These are phyloP conservation scores for Oscheius myriophilus DNA, from an alignment of 2,888 invertebrate genomes.

Conservation along the genomic window DNA sequence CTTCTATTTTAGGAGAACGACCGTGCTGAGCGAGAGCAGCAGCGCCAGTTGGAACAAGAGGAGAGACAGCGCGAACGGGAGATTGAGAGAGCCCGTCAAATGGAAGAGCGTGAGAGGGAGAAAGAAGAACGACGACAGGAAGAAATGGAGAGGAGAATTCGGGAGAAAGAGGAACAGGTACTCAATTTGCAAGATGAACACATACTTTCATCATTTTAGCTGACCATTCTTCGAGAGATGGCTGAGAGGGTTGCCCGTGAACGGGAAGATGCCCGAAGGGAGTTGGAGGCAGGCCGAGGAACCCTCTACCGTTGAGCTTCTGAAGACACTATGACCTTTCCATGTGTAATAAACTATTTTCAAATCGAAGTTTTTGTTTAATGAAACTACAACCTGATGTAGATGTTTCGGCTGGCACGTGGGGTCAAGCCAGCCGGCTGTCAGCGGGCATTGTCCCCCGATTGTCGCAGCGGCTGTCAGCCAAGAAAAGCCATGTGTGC, in stretches of 20 bases:
- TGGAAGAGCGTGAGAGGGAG: not conserved
- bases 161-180: not conserved
- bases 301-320: too few relatives aligned
- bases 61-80: not conserved
- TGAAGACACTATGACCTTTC: too few relatives aligned
- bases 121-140: not conserved
- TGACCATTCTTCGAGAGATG: not conserved
- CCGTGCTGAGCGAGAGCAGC: too few relatives aligned
- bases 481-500: constrained; percentile 23
- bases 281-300: too few relatives aligned
- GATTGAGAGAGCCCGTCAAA: not conserved
- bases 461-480: constrained; percentile 22
- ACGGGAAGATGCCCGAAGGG: not conserved
- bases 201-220: not conserved
- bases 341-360: too few relatives aligned
- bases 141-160: not conserved
- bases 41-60: not conserved
- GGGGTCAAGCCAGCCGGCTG: constrained; percentile 6
- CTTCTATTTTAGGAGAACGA: too few relatives aligned
- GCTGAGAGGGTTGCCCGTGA: not conserved
- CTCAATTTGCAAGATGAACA: not conserved
- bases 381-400: too few relatives aligned
- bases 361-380: too few relatives aligned
- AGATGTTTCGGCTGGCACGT: too few relatives aligned
- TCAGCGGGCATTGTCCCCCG: constrained; percentile 8